Conservation (phyloP, 2,888 invertebrate genomes). For the Micropterix aruncella region DNA sequence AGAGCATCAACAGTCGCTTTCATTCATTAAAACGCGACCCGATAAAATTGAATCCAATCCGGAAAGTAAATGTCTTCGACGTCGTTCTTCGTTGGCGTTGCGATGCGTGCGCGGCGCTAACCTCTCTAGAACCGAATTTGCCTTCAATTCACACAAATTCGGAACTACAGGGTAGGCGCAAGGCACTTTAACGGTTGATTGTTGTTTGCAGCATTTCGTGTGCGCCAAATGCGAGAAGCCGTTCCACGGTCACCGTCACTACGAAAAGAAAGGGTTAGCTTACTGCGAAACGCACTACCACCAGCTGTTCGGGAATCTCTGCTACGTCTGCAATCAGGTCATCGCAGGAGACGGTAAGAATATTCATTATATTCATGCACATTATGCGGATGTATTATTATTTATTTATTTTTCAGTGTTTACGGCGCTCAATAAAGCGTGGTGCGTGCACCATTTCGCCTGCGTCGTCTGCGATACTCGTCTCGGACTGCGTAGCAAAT, state of each 20-base stretch:
- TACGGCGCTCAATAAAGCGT: conserved; percentile 95
- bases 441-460: conserved; percentile 98
- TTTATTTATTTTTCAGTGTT: conserved; percentile 56
- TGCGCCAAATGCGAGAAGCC: conserved; percentile 99
- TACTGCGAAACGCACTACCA: conserved; percentile 99
- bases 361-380: conserved; percentile 2
- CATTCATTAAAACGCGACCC: not conserved
- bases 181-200: not conserved
- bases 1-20: conserved; percentile 57
- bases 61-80: too few relatives aligned
- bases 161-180: not conserved
- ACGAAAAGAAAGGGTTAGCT: conserved; percentile 95
- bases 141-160: not conserved
- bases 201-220: conserved; percentile 98
- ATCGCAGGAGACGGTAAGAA: conserved; percentile 89
- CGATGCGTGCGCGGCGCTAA: not conserved
- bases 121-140: not conserved
- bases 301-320: conserved; percentile 95
- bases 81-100: too few relatives aligned
- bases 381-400: too few relatives aligned
- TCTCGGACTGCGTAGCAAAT: conserved; percentile 93
- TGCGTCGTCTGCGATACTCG: conserved; percentile 95
- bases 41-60: too few relatives aligned
- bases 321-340: conserved; percentile 97
- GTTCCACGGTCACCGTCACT: conserved; percentile 96